phyloP scores from a whole-genome alignment of 2,113 vertebrate genomes.

The Dendrocopos noguchii region DNA sequence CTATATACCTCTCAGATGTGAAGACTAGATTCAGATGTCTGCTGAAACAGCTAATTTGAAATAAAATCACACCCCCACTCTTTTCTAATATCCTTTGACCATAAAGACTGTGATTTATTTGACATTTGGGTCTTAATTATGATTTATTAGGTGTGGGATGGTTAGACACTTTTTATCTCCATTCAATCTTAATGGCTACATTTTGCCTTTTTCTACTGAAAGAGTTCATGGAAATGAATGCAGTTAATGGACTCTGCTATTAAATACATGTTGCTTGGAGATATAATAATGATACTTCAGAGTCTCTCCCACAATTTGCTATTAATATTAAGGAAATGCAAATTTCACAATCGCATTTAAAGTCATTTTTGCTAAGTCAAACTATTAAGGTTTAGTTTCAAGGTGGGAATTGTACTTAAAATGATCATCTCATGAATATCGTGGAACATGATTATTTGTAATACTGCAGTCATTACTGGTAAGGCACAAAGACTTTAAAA shows the following conservation, averaged over 20 bases:
- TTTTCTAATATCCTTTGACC: background rate
- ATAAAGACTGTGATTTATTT: slow-evolving; percentile 22
- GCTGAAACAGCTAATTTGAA: slow-evolving; percentile 14
- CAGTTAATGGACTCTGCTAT: slow-evolving; percentile 49
- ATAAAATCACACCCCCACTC: background rate
- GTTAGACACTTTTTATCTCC: slow-evolving; percentile 5
- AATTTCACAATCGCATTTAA: slow-evolving; percentile 56
- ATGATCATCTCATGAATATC: slow-evolving; percentile 52
- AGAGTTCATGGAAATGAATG: slow-evolving; percentile 36
- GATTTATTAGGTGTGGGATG: slow-evolving; percentile 36
- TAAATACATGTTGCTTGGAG: slow-evolving; percentile 62
- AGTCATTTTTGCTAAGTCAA: slow-evolving; percentile 53
- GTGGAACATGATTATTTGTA: slow-evolving; percentile 39
- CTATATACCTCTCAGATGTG: background rate
- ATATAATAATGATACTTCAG: slow-evolving; percentile 57
- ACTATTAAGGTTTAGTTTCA: slow-evolving; percentile 53
- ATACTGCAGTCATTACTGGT: background rate
- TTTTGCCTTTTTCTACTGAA: slow-evolving; percentile 51
- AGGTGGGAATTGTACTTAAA: slow-evolving; percentile 42
- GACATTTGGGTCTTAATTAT: slow-evolving; percentile 34
- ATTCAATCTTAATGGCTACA: slow-evolving; percentile 54
- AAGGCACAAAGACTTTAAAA: background rate
- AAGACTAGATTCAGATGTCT: background rate
- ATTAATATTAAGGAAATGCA: slow-evolving; percentile 61
- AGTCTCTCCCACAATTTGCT: slow-evolving; percentile 60